phyloP scores from a whole-genome alignment of 2,797 vertebrate species.

The Bucorvus abyssinicus region DNA sequence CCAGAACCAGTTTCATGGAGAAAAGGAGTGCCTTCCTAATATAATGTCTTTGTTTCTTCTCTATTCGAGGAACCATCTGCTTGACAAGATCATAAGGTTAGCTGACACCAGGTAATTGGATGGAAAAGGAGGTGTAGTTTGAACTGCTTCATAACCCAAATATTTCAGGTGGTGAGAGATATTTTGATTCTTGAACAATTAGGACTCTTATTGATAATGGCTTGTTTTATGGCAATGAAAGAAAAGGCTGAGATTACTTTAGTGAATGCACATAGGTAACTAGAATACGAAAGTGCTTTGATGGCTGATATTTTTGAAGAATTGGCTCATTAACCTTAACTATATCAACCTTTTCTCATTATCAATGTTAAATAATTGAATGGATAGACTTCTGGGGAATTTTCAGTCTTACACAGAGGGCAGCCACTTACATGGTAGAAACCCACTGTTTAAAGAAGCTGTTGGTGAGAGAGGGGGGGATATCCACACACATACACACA shows the following conservation, averaged over 20 bases:
- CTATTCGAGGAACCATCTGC: background rate
- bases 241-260: conserved; percentile 30
- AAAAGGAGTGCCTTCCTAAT: fast-evolving
- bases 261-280: conserved; percentile 64
- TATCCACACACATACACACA: background rate
- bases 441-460: background rate
- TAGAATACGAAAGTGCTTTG: conserved; percentile 44
- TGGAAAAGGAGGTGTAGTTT: background rate
- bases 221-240: conserved; percentile 40
- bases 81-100: background rate
- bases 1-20: background rate
- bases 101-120: background rate
- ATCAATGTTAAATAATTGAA: conserved; percentile 65
- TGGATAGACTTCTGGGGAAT: conserved; percentile 20
- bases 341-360: conserved; percentile 55
- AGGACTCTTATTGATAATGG: conserved; percentile 14
- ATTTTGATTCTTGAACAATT: conserved; percentile 36
- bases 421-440: background rate
- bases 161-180: background rate
- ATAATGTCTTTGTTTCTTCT: background rate
- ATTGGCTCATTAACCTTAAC: conserved; percentile 70
- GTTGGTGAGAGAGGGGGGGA: background rate
- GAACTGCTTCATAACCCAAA: background rate
- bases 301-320: conserved; percentile 65
- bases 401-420: background rate